A percentile compares a stretch with the other conserved stretches of the same genome.
phyloP scores from a whole-genome alignment of 2,888 invertebrate species.

The Hydraecia micacea region DNA sequence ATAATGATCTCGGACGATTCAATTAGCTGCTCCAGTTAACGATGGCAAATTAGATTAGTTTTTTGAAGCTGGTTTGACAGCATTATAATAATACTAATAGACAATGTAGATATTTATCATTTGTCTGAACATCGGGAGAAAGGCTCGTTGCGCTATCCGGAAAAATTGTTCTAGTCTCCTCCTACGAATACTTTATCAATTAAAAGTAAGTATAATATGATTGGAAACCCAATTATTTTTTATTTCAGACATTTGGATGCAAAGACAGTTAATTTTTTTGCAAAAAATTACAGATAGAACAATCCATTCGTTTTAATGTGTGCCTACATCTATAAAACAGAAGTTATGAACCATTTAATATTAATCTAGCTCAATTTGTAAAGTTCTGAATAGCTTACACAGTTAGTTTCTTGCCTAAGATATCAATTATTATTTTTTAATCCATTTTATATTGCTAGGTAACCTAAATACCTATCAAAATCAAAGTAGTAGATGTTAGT shows the following conservation, averaged over 20 bases:
- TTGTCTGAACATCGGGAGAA: too few species aligned
- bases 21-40: conserved; percentile 28
- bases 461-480: conserved; percentile 45
- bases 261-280: neutral
- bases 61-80: conserved; percentile 4
- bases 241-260: neutral
- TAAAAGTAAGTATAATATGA: neutral
- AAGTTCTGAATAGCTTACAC: conserved; percentile 28
- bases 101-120: neutral
- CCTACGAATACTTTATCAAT: neutral
- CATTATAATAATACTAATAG: neutral
- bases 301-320: conserved; percentile 15
- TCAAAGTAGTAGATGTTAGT: conserved; percentile 41
- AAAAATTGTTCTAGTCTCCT: too few species aligned
- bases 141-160: too few species aligned
- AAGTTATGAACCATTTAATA: conserved; percentile 29
- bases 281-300: neutral
- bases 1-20: conserved; percentile 28
- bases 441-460: conserved; percentile 5
- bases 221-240: neutral
- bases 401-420: conserved; percentile 25
- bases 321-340: conserved; percentile 29
- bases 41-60: neutral
- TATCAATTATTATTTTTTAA: conserved; percentile 29
- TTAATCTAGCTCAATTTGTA: conserved; percentile 43